Percentiles rank a stretch among this genome's conserved stretches.
Evolutionary conservation across 2,888 invertebrate species (phyloP).

Genomic region (Diloba caeruleocephala): DNA sequence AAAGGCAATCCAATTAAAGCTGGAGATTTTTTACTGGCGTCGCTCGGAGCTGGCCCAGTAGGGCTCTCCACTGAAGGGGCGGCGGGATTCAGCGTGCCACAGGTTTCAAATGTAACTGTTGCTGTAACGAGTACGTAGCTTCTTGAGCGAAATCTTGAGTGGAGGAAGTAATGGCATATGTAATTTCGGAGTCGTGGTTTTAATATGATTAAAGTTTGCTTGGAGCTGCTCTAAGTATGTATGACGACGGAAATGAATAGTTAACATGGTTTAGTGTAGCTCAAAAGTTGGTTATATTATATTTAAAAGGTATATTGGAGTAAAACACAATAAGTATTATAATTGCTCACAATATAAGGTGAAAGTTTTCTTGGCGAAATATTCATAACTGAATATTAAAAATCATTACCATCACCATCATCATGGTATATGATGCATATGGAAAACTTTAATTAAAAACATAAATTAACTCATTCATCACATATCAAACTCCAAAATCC

Average conservation of each 20-base stretch:
- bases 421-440: no score
- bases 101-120: constrained; percentile 72
- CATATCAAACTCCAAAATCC: constrained; percentile 19
- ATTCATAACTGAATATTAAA: no score
- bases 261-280: constrained; percentile 24
- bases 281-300: constrained; percentile 20
- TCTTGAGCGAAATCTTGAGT: constrained; percentile 43
- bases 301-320: constrained; percentile 1
- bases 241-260: constrained; percentile 20
- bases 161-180: constrained; percentile 48
- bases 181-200: constrained; percentile 51
- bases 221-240: constrained; percentile 17
- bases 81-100: constrained; percentile 61
- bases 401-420: no score
- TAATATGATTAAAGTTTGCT: constrained; percentile 47
- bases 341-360: no score
- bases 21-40: constrained; percentile 79
- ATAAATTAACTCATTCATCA: no score
- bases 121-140: constrained; percentile 56
- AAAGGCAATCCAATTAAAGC: constrained; percentile 87
- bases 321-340: neutral
- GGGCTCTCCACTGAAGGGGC: constrained; percentile 70
- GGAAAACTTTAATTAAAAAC: no score
- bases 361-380: no score
- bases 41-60: constrained; percentile 63